Percentiles rank a stretch among this genome's conserved stretches.
Conservation (phyloP, 2,888 invertebrate genomes). For the Meiosimyza decipiens region DNA sequence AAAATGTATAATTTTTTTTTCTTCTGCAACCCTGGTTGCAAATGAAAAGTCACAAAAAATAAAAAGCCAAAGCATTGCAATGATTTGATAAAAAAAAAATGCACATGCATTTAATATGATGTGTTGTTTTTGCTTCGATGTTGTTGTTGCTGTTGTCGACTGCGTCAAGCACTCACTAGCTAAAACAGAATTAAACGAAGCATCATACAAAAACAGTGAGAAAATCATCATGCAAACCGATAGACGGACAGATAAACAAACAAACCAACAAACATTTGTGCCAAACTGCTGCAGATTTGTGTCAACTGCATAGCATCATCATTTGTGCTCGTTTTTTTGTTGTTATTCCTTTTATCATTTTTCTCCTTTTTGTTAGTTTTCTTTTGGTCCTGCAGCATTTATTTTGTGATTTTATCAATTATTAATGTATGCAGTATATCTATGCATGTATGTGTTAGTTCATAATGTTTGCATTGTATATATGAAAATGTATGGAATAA, state of each 20-base stretch:
- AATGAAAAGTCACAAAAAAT: too few relatives aligned
- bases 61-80: too few relatives aligned
- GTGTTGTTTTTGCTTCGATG: too few relatives aligned
- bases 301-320: conserved; percentile 1
- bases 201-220: neutral
- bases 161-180: neutral
- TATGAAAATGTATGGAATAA: neutral
- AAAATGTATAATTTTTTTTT: too few relatives aligned
- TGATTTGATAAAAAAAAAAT: too few relatives aligned
- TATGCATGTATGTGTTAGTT: neutral
- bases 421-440: conserved; percentile 4
- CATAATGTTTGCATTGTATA: neutral
- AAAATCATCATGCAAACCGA: neutral
- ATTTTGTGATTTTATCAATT: conserved; percentile 31
- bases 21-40: too few relatives aligned
- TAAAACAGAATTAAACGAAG: neutral
- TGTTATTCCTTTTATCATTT: neutral
- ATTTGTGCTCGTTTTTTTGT: conserved; percentile 1
- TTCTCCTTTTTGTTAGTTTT: neutral
- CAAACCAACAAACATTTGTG: neutral
- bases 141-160: conserved; percentile 6
- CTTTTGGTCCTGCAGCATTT: conserved; percentile 19
- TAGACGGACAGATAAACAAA: neutral
- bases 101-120: too few relatives aligned
- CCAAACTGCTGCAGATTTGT: conserved; percentile 11